A percentile compares a stretch with the other conserved stretches of the same genome.
phyloP scores from a whole-genome alignment of 30 jellyfish, hydroid and myxozoan species.

The Chironex yamaguchii region DNA sequence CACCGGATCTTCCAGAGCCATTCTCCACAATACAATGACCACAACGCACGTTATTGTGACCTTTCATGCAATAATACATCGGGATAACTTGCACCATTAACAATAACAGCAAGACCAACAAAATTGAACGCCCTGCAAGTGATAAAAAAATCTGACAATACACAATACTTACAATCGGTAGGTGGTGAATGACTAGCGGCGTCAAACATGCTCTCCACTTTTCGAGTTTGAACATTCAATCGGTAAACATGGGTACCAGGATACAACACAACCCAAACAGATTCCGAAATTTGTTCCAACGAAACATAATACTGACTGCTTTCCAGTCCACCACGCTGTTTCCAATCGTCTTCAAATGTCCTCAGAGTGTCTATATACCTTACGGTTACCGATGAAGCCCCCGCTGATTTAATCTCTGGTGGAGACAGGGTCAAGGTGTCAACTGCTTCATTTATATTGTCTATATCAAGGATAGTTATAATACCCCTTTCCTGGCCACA shows the following conservation, averaged over 20 bases:
- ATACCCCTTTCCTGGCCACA: slow-evolving; percentile 94
- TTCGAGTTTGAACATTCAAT: slow-evolving; percentile 86
- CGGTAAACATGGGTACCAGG: slow-evolving; percentile 92
- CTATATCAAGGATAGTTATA: slow-evolving; percentile 78
- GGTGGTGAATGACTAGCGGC: slow-evolving; percentile 67
- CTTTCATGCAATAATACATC: too few relatives aligned
- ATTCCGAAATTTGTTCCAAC: slow-evolving; percentile 24
- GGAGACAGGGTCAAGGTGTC: background rate
- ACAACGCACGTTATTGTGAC: too few relatives aligned
- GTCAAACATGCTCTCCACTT: slow-evolving; percentile 66
- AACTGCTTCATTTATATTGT: slow-evolving; percentile 23
- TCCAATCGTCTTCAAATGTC: slow-evolving; percentile 24
- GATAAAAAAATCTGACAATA: too few relatives aligned
- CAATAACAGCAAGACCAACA: too few relatives aligned
- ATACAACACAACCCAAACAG: slow-evolving; percentile 91
- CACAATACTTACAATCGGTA: slow-evolving; percentile 71
- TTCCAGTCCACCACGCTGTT: slow-evolving; percentile 2
- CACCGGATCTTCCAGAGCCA: too few relatives aligned
- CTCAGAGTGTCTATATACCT: slow-evolving; percentile 82
- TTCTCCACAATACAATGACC: too few relatives aligned
- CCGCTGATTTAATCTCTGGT: background rate
- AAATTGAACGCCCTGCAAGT: too few relatives aligned
- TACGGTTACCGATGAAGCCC: slow-evolving; percentile 57
- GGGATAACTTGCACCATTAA: too few relatives aligned
- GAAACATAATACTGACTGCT: background rate